Conservation (phyloP, 2,888 invertebrate species). For the Sialis fuliginosa region DNA sequence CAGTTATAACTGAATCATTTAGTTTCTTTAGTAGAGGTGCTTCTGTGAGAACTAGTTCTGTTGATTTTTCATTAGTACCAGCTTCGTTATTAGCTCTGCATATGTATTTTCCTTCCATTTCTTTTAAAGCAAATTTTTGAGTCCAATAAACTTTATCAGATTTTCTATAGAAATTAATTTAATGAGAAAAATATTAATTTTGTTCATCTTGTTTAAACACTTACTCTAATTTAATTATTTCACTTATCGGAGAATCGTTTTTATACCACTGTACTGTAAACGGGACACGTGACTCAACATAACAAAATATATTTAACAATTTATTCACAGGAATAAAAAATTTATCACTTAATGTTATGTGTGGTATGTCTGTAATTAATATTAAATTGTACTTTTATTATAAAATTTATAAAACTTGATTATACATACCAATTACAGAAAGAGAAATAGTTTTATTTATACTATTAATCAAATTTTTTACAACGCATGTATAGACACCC, state of each 20-base stretch:
- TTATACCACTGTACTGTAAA: too few relatives aligned
- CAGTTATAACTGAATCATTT: background rate
- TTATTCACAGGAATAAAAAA: too few relatives aligned
- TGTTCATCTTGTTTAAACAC: too few relatives aligned
- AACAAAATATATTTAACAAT: too few relatives aligned
- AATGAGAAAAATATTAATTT: too few relatives aligned
- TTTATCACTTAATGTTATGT: too few relatives aligned
- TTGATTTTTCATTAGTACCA: background rate
- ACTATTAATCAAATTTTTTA: constrained; percentile 23
- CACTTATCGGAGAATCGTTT: too few relatives aligned
- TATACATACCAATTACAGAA: constrained; percentile 26
- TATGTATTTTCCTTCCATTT: constrained; percentile 11
- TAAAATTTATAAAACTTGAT: too few relatives aligned
- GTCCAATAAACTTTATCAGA: constrained; percentile 24
- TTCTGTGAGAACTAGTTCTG: background rate
- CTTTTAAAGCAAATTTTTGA: constrained; percentile 24
- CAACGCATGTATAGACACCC: constrained; percentile 27
- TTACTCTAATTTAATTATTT: too few relatives aligned
- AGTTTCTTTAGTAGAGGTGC: constrained; percentile 1
- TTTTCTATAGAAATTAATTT: constrained; percentile 19
- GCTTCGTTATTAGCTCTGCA: constrained; percentile 2
- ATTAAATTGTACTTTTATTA: background rate
- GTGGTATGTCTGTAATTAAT: too few relatives aligned
- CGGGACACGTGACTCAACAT: too few relatives aligned
- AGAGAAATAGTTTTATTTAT: constrained; percentile 24